phyloP scores from a whole-genome alignment of 2,113 vertebrate species.

The Apteryx mantelli region DNA sequence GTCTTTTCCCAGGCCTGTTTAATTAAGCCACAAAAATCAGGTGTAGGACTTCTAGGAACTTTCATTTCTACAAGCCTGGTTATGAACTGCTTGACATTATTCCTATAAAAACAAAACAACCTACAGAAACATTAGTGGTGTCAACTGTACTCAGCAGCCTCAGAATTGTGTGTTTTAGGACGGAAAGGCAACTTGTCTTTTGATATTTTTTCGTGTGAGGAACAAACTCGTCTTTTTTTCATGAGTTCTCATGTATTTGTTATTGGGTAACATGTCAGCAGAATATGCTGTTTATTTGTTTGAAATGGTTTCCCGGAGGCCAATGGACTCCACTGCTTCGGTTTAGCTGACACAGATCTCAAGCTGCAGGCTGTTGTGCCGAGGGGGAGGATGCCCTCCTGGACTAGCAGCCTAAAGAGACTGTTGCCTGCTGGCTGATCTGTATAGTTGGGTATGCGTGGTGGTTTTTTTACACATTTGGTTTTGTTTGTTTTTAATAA shows the following conservation, averaged over 20 bases:
- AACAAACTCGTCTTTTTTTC: neutral
- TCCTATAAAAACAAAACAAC: neutral
- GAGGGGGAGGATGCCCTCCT: neutral
- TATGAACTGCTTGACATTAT: neutral
- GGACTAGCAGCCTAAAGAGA: neutral
- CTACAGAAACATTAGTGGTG: neutral
- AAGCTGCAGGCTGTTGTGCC: neutral
- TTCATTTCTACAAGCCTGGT: neutral
- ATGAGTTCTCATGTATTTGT: neutral
- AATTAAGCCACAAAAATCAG: neutral
- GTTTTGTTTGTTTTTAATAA: conserved; percentile 25
- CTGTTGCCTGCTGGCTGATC: conserved; percentile 6
- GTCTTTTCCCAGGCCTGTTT: neutral
- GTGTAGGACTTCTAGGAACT: neutral
- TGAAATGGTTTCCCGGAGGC: neutral
- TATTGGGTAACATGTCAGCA: neutral
- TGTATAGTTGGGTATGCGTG: neutral
- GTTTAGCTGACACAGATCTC: neutral
- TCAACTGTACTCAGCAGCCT: neutral
- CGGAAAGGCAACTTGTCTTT: neutral
- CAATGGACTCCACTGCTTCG: neutral
- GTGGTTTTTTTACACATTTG: neutral
- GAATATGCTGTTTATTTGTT: neutral
- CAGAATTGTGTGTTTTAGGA: neutral
- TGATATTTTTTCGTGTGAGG: neutral